Base-by-base conservation (phyloP, 2,888 invertebrate species). In the Prostheceraeus crozeri region DNA sequence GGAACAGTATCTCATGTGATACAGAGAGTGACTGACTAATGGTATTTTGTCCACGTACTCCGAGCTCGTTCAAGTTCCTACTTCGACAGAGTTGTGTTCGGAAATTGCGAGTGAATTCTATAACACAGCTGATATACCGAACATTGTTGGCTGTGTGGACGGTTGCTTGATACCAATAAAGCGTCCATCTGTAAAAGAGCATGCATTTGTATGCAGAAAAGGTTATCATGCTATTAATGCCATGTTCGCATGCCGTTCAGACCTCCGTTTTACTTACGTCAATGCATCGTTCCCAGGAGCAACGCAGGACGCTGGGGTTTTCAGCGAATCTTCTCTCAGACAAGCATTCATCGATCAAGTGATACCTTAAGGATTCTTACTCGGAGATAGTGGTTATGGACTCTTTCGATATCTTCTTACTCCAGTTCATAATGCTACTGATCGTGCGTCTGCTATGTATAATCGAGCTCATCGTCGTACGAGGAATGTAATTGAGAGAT, bases 51-150 rank as follows among this genome's bases (percentile, higher is more conserved):
- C n/a, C n/a, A n/a, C n/a, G n/a, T n/a, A n/a, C n/a, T n/a, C n/a
- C n/a, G n/a, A n/a, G n/a, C n/a, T n/a, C n/a, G n/a, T n/a, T n/a
- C n/a, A n/a, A n/a, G n/a, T n/a, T n/a, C n/a, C n/a, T n/a, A n/a
- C n/a, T n/a, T n/a, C n/a, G n/a, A n/a, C n/a, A n/a, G n/a, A n/a
- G n/a, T n/a, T n/a, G n/a, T n/a, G 40, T 40, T 14, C 14, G 21
- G 40, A 40, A 40, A 40, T 40, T 14, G n/a, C 40, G 6, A 40
- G 40, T 19, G 40, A 23, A 19, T 40, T 40, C 40, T 40, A 19
- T 40, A 23, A 40, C 6, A 6, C 21, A n/a, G n/a, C n/a, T n/a
- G n/a, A n/a, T n/a, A n/a, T 40, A n/a, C 40, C 14, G 40, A 23
- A 40, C 21, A 23, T 40, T 14, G 21, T 40, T 23, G 40, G 40